Evolutionary conservation across 2,797 vertebrate genomes (phyloP).

Genomic region (Brotula barbata): DNA sequence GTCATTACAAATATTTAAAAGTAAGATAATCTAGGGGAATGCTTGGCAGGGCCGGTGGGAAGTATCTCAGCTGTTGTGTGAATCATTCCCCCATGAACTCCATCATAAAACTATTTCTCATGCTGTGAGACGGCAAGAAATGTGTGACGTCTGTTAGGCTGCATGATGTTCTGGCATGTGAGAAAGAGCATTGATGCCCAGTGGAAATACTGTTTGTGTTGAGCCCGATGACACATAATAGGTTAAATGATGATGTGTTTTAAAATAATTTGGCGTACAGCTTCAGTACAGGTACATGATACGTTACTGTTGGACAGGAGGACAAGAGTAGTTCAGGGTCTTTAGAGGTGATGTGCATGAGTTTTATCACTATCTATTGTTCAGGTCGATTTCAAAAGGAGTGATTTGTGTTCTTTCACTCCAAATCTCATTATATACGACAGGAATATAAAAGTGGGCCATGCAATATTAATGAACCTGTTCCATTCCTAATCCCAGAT

Average conservation of each 20-base stretch:
- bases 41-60: slow-evolving; percentile 17
- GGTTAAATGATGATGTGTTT: slow-evolving; percentile 12
- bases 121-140: slow-evolving; percentile 16
- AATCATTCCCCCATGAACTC: slow-evolving; percentile 16
- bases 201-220: background rate
- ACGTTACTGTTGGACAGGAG: background rate
- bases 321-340: background rate
- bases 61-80: slow-evolving; percentile 36
- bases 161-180: too few species aligned
- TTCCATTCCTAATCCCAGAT: slow-evolving; percentile 76
- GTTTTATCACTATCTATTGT: background rate
- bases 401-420: slow-evolving; percentile 24
- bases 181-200: slow-evolving; percentile 9
- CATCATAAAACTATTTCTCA: background rate
- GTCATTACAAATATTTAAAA: slow-evolving; percentile 18
- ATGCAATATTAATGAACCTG: slow-evolving; percentile 47
- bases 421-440: slow-evolving; percentile 30
- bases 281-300: background rate
- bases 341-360: slow-evolving; percentile 5
- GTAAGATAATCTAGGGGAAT: slow-evolving; percentile 15
- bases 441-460: slow-evolving; percentile 17
- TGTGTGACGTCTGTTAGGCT: slow-evolving; percentile 20
- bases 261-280: too few species aligned
- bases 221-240: slow-evolving; percentile 6
- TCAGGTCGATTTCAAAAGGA: background rate